These are phyloP conservation scores for Lithophane semibrunnea DNA, from an alignment of 2,888 invertebrate genomes.

Conservation along the genomic window DNA sequence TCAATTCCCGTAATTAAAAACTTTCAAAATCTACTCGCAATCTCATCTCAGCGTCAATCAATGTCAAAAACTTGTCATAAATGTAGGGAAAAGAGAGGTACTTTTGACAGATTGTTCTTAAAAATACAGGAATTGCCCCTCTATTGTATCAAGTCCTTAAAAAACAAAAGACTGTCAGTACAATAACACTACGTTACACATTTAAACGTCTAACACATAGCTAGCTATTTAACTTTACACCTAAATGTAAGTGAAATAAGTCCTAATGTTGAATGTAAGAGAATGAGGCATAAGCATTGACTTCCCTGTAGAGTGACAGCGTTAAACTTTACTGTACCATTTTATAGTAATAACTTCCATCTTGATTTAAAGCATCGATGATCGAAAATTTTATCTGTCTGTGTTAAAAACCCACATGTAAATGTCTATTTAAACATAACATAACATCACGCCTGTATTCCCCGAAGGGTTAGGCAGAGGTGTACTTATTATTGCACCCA, in stretches of 20 bases:
- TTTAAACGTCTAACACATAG: slow-evolving; percentile 58
- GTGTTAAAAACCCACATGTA: no score
- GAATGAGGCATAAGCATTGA: slow-evolving; percentile 38
- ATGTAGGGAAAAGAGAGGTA: no score
- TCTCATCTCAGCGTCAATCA: not conserved
- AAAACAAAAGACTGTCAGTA: slow-evolving; percentile 15
- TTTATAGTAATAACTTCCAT: no score
- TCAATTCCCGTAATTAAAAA: not conserved
- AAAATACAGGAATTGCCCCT: no score
- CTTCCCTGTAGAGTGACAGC: slow-evolving; percentile 43
- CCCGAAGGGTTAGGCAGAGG: no score
- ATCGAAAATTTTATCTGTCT: no score
- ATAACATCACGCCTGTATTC: no score
- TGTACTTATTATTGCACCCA: no score
- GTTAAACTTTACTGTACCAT: not conserved
- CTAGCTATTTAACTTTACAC: slow-evolving; percentile 52
- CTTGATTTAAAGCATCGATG: no score
- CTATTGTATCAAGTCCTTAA: not conserved
- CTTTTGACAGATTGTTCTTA: no score
- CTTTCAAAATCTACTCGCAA: not conserved
- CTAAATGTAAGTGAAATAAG: slow-evolving; percentile 41
- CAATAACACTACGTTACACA: slow-evolving; percentile 48
- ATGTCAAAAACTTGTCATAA: no score
- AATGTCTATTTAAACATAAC: no score
- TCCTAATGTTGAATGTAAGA: slow-evolving; percentile 46